Base-by-base conservation (phyloP, 2,113 vertebrate genomes). In the Theristicus caerulescens region DNA sequence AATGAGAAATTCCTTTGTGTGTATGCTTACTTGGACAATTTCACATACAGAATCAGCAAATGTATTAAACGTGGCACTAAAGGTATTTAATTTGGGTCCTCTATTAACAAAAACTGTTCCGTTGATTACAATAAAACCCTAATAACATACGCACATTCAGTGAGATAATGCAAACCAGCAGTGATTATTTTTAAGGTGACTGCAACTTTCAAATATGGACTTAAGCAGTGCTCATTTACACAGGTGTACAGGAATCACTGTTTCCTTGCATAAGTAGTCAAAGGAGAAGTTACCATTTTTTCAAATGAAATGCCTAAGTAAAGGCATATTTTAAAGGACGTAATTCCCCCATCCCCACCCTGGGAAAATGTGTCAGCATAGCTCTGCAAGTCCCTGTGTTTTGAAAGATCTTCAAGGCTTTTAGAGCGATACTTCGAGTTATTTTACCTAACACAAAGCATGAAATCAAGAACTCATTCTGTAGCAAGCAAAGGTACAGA, bases 111-210 rank as follows among this genome's bases (percentile, higher is more conserved):
- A n/a, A 91, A 13, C 10, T 13, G 10, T 38, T 94, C 44, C 70
- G 20, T 54, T 72, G 49, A 76, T 81, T 71, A 57, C 42, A 74
- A 8, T 29, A 81, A 84, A 52, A 18, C 17, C 6, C 16, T 59
- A 58, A 22, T 59, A 58, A 22, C 0, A 1, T 13, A 40, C 1
- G 16, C 16, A 34, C 2, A 15, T 51, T 88, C 7, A 13, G 15
- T 24, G 25, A 73, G 36, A 89, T 14, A 69, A 76, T 5, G 6
- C 64, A 82, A 80, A 42, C 5, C 36, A 49, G 0, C 5, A 65
- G 6, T 34, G 26, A 79, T 72, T 38, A 51, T 72, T 86, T 78
- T 83, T 55, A 61, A 91, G 42, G 31, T 46, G 16, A 69, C 26
- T 31, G 4, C 27, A 57, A 40, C 13, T 80, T 61, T 44, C 13